These are phyloP conservation scores for Philhelius pedissequus DNA, from an alignment of 2,888 invertebrate genomes.

Conservation along the genomic window DNA sequence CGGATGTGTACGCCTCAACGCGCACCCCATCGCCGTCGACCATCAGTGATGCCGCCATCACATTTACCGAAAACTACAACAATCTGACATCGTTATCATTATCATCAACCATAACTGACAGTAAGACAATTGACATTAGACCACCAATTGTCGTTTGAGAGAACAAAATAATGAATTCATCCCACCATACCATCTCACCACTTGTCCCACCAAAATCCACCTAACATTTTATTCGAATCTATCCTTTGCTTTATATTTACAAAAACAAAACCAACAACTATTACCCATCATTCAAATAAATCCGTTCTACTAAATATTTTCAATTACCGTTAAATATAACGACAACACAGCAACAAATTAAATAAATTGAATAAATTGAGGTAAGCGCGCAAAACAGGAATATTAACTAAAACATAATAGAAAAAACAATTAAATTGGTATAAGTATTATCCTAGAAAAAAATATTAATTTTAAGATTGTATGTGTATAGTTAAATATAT, in stretches of 20 bases:
- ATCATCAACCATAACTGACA: constrained; percentile 76
- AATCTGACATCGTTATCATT: constrained; percentile 76
- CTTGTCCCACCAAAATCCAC: constrained; percentile 17
- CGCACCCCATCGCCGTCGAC: constrained; percentile 51
- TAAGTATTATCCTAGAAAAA: constrained; percentile 44
- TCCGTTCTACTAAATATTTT: constrained; percentile 13
- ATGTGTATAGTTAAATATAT: constrained; percentile 31
- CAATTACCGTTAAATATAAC: constrained; percentile 30
- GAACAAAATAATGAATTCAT: not conserved
- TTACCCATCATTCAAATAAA: not conserved
- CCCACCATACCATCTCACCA: not conserved
- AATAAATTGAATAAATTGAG: constrained; percentile 20
- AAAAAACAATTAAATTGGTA: constrained; percentile 50
- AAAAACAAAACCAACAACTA: not conserved
- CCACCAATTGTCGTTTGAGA: constrained; percentile 77
- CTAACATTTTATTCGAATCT: constrained; percentile 12
- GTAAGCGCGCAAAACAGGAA: constrained; percentile 34
- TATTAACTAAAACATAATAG: not conserved
- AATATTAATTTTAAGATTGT: constrained; percentile 25
- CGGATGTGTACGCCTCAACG: constrained; percentile 71
- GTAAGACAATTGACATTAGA: constrained; percentile 77
- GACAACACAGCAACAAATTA: constrained; percentile 43
- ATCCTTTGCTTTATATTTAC: not conserved
- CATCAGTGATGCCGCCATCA: constrained; percentile 58
- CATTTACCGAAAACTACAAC: constrained; percentile 70